Base-by-base conservation (phyloP, 2,888 invertebrate genomes). In the Pilophorus perplexus region DNA sequence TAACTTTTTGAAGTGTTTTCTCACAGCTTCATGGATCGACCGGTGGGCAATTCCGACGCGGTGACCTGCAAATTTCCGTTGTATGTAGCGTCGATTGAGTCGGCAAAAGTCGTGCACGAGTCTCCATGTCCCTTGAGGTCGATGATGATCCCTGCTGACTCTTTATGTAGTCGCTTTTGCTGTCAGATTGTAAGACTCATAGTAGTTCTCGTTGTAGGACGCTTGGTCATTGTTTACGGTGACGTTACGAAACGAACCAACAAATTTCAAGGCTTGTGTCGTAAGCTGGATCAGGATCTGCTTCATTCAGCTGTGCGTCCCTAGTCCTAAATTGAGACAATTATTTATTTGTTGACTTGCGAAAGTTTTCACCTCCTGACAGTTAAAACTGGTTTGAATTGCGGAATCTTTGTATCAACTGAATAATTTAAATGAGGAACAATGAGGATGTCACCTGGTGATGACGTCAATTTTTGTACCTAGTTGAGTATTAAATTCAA, bases 111-210 rank as follows among this genome's bases (percentile, higher is more conserved):
- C 8, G 27, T 6, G 44, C 59, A 59, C 6, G 25, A 33, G 10
- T 40, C 27, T 12, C 27, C 59, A 1, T 23, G 2, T 5, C 59
- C 59, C 25, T 25, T 44, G 25, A 59, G 16, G 14, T 27, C 27
- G 3, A 59, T n/a, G 25, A 20, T 42, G n/a, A 59, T 8, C 6
- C 3, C 6, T 3, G 37, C 44, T 3, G 6, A 44, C 8, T 8
- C 27, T 44, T 23, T 59, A 40, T 16, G 44, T 20, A 14, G 40
- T 59, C 18, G 22, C 59, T 23, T 2, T 16, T 1, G 27, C 20
- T 20, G 59, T 59, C n/a, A 27, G 23, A 18, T 59, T 40, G 42
- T 3, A 40, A 12, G 22, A 40, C 3, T 38, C 55, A 22, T 33
- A 6, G 38, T 55, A 8, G 16, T 55, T 38, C n/a, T 20, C 55